Percentiles rank a stretch among this genome's conserved stretches.
These are phyloP conservation scores for Cyrtorhinus lividipennis DNA, from an alignment of 1,140 invertebrate genomes.

Conservation along the genomic window DNA sequence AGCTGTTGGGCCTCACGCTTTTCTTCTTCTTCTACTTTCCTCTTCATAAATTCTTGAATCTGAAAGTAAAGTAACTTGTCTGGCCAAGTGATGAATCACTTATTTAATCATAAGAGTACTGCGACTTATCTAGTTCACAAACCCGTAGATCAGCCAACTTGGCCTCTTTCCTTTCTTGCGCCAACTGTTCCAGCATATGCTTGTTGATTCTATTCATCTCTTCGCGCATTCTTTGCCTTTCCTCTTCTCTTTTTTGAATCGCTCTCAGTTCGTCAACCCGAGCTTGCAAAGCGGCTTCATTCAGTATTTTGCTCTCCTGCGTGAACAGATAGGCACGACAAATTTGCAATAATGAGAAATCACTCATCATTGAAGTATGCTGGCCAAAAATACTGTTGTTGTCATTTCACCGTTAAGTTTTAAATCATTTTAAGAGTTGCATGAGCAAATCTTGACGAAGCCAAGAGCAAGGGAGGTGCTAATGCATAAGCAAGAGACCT, in stretches of 20 bases:
- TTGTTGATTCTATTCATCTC: constrained; percentile 40
- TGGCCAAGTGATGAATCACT: not conserved
- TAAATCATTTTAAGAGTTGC: no score
- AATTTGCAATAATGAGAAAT: no score
- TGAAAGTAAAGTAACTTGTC: constrained; percentile 22
- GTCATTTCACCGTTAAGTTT: no score
- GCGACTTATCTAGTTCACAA: no score
- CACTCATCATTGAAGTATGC: no score
- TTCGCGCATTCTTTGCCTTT: constrained; percentile 33
- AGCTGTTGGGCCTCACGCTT: constrained; percentile 36
- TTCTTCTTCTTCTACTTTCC: constrained; percentile 40
- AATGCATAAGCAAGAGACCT: no score
- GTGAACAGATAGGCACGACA: no score
- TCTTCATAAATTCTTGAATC: constrained; percentile 41
- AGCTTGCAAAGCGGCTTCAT: constrained; percentile 37
- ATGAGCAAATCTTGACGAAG: no score
- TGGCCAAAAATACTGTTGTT: no score
- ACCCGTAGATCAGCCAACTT: constrained; percentile 41
- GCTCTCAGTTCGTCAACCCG: constrained; percentile 37
- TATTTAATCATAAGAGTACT: constrained; percentile 11
- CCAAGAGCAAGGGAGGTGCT: no score
- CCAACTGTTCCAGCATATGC: constrained; percentile 38
- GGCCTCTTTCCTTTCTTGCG: constrained; percentile 41
- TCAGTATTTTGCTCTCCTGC: constrained; percentile 41
- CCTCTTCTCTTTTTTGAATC: constrained; percentile 29